A percentile compares a stretch with the other conserved stretches of the same genome.
phyloP scores from a whole-genome alignment of 2,888 invertebrate genomes.

The Tethea ocularis region DNA sequence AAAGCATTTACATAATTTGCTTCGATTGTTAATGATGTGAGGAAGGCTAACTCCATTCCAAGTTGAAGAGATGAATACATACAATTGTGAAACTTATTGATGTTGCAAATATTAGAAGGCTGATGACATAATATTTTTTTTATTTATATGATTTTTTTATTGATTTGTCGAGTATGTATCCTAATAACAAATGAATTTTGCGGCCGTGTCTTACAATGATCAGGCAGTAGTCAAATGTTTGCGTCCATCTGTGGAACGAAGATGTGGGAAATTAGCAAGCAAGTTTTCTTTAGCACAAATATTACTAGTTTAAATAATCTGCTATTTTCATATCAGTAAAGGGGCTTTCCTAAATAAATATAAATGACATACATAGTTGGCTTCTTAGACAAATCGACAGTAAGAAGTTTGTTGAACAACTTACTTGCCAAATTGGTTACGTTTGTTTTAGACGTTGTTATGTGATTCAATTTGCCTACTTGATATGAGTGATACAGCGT shows the following conservation, averaged over 20 bases:
- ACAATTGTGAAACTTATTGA: background rate
- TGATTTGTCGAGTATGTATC: background rate
- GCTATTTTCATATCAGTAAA: background rate
- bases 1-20: constrained; percentile 10
- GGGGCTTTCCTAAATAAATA: constrained; percentile 15
- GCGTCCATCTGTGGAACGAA: background rate
- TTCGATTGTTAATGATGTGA: constrained; percentile 4
- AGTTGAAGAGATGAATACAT: constrained; percentile 10
- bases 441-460: constrained; percentile 40
- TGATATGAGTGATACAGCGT: constrained; percentile 47
- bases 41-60: constrained; percentile 33
- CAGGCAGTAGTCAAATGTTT: constrained; percentile 6
- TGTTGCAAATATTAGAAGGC: constrained; percentile 12
- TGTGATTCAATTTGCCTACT: constrained; percentile 46
- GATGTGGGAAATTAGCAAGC: constrained; percentile 10
- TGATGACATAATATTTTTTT: constrained; percentile 10
- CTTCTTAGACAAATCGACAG: constrained; percentile 18
- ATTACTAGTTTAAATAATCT: constrained; percentile 29
- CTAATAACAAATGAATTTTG: background rate
- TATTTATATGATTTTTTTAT: constrained; percentile 10
- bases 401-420: constrained; percentile 19
- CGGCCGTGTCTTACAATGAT: background rate
- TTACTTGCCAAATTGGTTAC: constrained; percentile 48
- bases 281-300: constrained; percentile 43
- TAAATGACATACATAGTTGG: background rate